Conservation (phyloP, 2,888 invertebrate species). For the Thalpophila matura region DNA sequence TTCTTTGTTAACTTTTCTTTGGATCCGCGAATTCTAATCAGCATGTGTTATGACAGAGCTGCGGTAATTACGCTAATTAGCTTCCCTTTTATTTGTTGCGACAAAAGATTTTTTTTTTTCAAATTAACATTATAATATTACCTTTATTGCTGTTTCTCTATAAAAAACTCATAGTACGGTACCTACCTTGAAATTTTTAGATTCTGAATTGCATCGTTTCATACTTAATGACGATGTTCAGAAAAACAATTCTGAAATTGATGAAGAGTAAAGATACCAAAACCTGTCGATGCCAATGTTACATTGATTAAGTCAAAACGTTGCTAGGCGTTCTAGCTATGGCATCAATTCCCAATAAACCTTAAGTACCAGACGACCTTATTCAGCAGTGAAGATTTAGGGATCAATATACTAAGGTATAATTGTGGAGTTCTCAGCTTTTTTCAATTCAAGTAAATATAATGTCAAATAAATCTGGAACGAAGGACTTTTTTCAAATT, state of each 20-base stretch:
- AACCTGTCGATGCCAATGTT: neutral
- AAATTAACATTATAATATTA: neutral
- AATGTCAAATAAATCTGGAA: conserved; percentile 17
- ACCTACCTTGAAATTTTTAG: too few relatives aligned
- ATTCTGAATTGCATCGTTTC: neutral
- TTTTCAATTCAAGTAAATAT: conserved; percentile 23
- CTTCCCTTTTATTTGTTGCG: conserved; percentile 34
- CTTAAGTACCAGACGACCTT: conserved; percentile 11
- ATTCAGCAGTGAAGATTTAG: conserved; percentile 12
- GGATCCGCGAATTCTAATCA: conserved; percentile 45
- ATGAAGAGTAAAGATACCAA: neutral
- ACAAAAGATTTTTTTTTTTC: conserved; percentile 24
- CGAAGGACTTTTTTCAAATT: conserved; percentile 3
- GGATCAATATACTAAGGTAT: neutral
- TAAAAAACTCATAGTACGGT: neutral
- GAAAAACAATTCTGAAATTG: neutral
- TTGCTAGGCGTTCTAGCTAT: neutral
- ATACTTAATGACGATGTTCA: neutral
- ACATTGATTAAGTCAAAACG: neutral
- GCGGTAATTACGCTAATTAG: conserved; percentile 65
- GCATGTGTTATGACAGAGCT: conserved; percentile 50
- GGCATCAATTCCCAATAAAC: conserved; percentile 4
- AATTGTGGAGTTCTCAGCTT: conserved; percentile 8
- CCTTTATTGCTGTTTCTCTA: neutral
- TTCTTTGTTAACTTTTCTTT: conserved; percentile 46